phyloP scores from a whole-genome alignment of 2,888 invertebrate species.

The Eupithecia abbreviata region DNA sequence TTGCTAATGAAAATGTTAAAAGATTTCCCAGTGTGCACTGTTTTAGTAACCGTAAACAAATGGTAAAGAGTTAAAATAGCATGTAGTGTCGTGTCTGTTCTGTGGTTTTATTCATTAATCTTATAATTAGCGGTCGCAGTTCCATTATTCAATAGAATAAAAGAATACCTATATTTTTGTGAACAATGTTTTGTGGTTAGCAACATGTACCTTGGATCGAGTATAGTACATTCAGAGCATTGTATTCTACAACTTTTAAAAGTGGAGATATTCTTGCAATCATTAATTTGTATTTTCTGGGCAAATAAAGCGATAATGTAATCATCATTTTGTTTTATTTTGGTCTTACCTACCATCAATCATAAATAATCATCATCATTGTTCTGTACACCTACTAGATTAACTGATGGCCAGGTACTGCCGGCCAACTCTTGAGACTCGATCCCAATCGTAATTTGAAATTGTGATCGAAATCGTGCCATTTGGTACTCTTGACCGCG shows the following conservation, averaged over 20 bases:
- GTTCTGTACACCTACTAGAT: too few relatives aligned
- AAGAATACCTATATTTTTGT: slow-evolving; percentile 77
- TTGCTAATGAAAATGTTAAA: background rate
- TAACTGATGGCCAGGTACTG: background rate
- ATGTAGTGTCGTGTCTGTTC: slow-evolving; percentile 51
- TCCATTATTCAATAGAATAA: slow-evolving; percentile 70
- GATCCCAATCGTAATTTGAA: too few relatives aligned
- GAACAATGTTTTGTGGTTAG: slow-evolving; percentile 72
- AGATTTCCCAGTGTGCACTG: background rate
- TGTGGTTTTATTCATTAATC: slow-evolving; percentile 47
- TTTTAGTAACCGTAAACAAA: background rate
- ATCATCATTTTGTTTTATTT: slow-evolving; percentile 46
- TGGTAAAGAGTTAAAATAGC: background rate
- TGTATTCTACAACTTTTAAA: slow-evolving; percentile 62
- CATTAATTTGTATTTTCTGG: slow-evolving; percentile 82
- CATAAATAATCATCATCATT: background rate
- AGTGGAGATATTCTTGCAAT: slow-evolving; percentile 77
- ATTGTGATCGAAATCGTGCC: too few relatives aligned
- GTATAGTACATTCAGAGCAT: slow-evolving; percentile 43
- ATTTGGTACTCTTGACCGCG: too few relatives aligned
- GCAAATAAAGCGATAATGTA: slow-evolving; percentile 82
- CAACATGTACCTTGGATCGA: slow-evolving; percentile 20
- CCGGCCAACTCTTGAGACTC: too few relatives aligned
- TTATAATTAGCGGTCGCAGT: slow-evolving; percentile 68
- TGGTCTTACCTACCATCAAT: slow-evolving; percentile 47